Percentiles rank a stretch among this genome's conserved stretches.
phyloP scores from a whole-genome alignment of 2,113 vertebrate species.

The Campylorhamphus procurvoides region DNA sequence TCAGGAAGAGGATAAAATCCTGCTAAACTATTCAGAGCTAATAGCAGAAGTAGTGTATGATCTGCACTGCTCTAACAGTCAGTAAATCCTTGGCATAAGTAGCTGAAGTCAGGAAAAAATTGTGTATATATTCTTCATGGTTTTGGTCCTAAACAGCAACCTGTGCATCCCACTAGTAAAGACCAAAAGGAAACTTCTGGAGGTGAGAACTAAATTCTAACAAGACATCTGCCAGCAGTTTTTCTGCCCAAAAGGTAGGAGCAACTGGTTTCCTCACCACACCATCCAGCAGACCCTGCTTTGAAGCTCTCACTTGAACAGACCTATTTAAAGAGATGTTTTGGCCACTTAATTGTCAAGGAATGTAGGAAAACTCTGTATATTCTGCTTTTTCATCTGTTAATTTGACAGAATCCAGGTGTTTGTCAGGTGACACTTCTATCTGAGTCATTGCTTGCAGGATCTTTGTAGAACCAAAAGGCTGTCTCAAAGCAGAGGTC shows the following conservation, averaged over 20 bases:
- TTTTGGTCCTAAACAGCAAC: background rate
- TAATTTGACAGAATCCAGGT: background rate
- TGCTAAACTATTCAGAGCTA: background rate
- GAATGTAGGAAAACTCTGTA: background rate
- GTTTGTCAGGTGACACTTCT: background rate
- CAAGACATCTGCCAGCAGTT: background rate
- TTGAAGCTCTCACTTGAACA: background rate
- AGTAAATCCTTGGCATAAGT: background rate
- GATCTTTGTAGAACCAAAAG: background rate
- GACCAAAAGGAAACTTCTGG: background rate
- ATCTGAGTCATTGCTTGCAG: background rate
- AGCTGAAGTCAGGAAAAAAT: background rate
- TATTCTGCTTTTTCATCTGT: background rate
- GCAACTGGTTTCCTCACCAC: background rate
- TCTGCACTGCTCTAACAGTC: background rate
- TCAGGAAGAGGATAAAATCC: background rate
- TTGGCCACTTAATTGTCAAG: background rate
- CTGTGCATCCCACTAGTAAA: background rate
- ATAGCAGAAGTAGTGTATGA: background rate
- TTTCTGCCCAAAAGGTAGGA: background rate
- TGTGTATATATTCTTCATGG: background rate
- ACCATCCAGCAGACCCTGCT: background rate
- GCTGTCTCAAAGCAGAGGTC: background rate
- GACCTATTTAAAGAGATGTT: background rate
- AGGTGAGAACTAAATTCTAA: background rate